These are phyloP conservation scores for Dasyornis broadbenti DNA, from an alignment of 2,113 vertebrate genomes.

Conservation along the genomic window DNA sequence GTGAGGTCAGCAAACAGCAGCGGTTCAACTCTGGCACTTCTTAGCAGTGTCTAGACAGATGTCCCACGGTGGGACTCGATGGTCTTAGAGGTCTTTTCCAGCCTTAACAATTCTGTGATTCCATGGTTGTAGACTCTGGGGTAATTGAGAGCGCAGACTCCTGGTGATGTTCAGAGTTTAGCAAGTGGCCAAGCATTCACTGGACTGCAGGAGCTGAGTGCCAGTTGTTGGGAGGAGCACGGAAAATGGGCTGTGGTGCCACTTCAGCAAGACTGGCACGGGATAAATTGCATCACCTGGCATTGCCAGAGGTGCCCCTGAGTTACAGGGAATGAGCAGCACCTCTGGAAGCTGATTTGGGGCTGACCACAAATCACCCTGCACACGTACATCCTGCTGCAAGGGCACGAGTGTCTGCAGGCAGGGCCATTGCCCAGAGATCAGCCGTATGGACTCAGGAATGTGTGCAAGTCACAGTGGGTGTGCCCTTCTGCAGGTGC, in stretches of 20 bases:
- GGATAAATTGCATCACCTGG: background rate
- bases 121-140: background rate
- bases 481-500: background rate
- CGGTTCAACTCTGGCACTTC: background rate
- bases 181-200: background rate
- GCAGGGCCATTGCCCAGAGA: background rate
- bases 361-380: background rate
- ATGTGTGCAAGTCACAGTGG: background rate
- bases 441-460: background rate
- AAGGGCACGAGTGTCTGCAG: background rate
- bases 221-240: background rate
- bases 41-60: background rate
- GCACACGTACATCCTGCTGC: fast-evolving
- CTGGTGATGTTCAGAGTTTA: background rate
- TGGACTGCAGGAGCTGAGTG: background rate
- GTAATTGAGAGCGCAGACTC: background rate
- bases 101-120: fast-evolving
- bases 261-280: background rate
- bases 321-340: background rate
- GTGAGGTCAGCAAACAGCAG: background rate
- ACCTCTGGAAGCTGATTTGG: background rate
- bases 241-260: fast-evolving
- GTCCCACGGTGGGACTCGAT: background rate
- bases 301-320: background rate
- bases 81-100: background rate